A percentile compares a stretch with the other conserved stretches of the same genome.
These are phyloP conservation scores for Hepsetus odoe DNA, from an alignment of 2,113 vertebrate genomes.

Conservation along the genomic window DNA sequence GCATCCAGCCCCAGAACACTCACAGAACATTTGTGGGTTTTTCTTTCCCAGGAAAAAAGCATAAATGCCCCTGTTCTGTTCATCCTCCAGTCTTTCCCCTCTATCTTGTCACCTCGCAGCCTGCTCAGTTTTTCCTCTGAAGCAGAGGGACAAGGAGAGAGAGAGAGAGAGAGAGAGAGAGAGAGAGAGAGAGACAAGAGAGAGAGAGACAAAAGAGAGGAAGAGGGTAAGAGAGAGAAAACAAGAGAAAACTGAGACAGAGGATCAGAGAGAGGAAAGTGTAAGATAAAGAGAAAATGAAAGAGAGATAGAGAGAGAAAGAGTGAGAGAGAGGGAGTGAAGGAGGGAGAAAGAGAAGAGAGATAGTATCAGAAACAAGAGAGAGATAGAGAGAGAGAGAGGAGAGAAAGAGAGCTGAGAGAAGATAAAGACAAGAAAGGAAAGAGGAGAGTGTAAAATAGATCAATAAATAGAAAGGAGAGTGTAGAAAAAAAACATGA, in stretches of 20 bases:
- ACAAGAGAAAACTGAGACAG: neutral
- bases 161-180: neutral
- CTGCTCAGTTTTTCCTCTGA: conserved; percentile 31
- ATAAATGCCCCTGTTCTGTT: conserved; percentile 4
- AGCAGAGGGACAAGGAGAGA: conserved; percentile 9
- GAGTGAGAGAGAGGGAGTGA: neutral
- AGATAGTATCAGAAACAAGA: neutral
- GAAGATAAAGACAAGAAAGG: neutral
- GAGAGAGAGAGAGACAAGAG: neutral
- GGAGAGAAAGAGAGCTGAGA: neutral
- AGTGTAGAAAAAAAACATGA: too few species aligned
- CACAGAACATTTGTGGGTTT: conserved; percentile 18
- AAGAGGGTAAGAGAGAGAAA: neutral
- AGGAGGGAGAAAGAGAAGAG: neutral
- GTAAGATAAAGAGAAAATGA: neutral
- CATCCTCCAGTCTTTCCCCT: conserved; percentile 16
- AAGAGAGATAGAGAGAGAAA: neutral
- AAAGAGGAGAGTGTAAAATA: neutral
- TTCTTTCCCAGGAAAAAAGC: conserved; percentile 7
- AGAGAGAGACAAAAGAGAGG: neutral
- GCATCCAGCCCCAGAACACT: conserved; percentile 68
- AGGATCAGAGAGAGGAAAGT: neutral
- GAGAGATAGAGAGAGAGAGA: neutral
- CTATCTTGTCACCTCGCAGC: conserved; percentile 23
- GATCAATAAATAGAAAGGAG: neutral